Conservation (phyloP, 2,888 invertebrate genomes). For the Drepanosiphum platanoidis region DNA sequence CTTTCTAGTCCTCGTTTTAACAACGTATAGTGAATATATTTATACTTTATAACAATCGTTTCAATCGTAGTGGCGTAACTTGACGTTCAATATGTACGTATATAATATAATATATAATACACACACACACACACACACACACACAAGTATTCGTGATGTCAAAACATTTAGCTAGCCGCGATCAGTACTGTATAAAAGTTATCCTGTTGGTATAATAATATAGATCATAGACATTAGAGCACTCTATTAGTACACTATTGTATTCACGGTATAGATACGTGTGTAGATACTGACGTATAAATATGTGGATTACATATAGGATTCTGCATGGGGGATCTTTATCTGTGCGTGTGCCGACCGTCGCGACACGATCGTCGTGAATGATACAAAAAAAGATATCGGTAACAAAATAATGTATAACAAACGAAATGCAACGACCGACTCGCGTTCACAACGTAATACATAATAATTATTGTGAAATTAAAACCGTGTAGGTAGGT, state of each 20-base stretch:
- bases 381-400: constrained; percentile 11
- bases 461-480: background rate
- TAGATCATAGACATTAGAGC: constrained; percentile 20
- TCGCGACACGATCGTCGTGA: constrained; percentile 43
- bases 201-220: background rate
- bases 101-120: background rate
- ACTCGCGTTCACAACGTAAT: too few relatives aligned
- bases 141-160: background rate
- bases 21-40: constrained; percentile 27
- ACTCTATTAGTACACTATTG: constrained; percentile 21
- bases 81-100: too few relatives aligned
- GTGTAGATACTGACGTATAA: constrained; percentile 22
- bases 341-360: constrained; percentile 37
- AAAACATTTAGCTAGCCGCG: constrained; percentile 10
- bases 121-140: background rate
- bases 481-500: background rate
- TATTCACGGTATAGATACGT: constrained; percentile 11
- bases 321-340: background rate
- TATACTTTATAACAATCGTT: constrained; percentile 31
- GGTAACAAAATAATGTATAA: background rate
- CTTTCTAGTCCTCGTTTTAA: constrained; percentile 33
- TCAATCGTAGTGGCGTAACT: constrained; percentile 15
- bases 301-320: constrained; percentile 3
- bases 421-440: background rate
- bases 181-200: background rate